Base-by-base conservation (phyloP, 1,140 invertebrate species). In the Trichomalopsis sarcophagae region DNA sequence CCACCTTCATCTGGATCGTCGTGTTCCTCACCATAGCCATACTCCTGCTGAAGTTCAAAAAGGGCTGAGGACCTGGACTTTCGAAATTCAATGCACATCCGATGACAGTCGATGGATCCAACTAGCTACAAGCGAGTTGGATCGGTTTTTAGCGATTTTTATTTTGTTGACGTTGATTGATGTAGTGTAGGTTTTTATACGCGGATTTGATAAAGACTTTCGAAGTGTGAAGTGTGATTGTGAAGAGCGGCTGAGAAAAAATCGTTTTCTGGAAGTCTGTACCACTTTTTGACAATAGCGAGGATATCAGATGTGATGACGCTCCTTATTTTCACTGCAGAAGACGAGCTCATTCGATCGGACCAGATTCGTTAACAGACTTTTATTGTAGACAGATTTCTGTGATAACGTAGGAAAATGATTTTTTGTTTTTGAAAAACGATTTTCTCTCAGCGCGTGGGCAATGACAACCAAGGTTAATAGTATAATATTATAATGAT, bases 1-100 rank as follows among this genome's bases (percentile, higher is more conserved):
- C 97, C 21, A 98, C 97, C 0, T 93, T 96, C 0, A 92, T 95
- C 9, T 99, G 98, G 98, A 97, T 98, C 30, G 91, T 96, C 0
- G 92, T 97, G 1, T 97, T 98, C 88, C 94, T 98, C 83, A 95
- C 96, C 0, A 90, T 97, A 21, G 96, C 97, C 89, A 96, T 97
- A 87, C 90, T 97, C 14, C 92, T 97, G 17, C 94, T 97, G 44
- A 97, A 97, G 92, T 97, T 97, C 88, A 97, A 97, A 90, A 96
- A 97, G 90, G 96, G 96, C 84, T 97, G 94, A 94, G 9, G 9
- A 30, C 1, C 6, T 7, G 6, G 17, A 21, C 55, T 21, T n/a
- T 62, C 7, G 5, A 21, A n/a, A 21, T 21, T 62, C n/a, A n/a
- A 62, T 62, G 17, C 14, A n/a, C 55, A 62, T n/a, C 17, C 55